Conservation (phyloP, 2,113 vertebrate species). For the Marcusenius ussheri region DNA sequence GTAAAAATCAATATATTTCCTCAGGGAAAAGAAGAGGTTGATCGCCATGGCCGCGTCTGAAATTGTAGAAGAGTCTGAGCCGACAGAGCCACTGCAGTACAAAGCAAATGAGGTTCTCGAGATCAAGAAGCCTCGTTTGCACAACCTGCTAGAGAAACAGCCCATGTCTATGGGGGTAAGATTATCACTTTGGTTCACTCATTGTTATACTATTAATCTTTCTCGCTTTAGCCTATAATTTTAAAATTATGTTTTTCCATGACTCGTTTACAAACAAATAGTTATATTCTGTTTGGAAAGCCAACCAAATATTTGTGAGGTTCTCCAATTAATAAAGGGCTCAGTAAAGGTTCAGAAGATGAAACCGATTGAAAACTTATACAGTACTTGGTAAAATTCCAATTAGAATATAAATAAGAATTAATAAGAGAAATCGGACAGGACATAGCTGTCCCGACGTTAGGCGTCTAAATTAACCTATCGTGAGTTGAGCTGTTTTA, state of each 20-base stretch:
- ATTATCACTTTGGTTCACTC: neutral
- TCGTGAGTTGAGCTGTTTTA: no score
- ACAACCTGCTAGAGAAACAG: slow-evolving; percentile 46
- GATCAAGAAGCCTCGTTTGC: slow-evolving; percentile 13
- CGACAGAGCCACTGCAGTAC: slow-evolving; percentile 28
- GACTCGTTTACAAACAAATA: no score
- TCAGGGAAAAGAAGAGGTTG: neutral
- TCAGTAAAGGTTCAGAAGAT: no score
- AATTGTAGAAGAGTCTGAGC: rapidly evolving
- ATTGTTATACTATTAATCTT: neutral
- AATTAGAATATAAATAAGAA: no score
- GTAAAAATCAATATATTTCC: neutral
- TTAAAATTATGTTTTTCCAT: neutral
- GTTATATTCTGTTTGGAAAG: no score
- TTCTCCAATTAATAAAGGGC: no score
- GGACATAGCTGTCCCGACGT: no score
- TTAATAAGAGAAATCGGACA: no score
- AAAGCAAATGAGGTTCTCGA: slow-evolving; percentile 28
- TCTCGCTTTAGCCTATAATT: neutral
- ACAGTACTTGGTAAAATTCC: no score
- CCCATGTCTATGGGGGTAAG: slow-evolving; percentile 54
- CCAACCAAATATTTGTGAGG: no score
- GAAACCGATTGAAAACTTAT: no score
- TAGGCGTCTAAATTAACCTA: no score
- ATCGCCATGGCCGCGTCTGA: slow-evolving; percentile 46